phyloP scores from a whole-genome alignment of 2,797 vertebrate genomes.

The Eidolon dupreanum region DNA sequence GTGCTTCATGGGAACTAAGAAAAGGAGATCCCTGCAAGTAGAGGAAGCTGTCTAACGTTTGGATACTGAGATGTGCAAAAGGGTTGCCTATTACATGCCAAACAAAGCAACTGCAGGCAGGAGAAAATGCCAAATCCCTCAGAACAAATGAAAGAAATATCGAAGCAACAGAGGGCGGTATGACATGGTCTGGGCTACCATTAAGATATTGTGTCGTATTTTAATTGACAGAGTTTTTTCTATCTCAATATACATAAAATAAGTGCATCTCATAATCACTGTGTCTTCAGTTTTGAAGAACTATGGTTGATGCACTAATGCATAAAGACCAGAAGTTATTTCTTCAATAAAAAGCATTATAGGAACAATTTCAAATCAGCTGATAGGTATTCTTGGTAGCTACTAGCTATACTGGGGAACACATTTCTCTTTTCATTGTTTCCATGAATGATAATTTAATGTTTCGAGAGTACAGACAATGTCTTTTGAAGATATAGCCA shows the following conservation, averaged over 20 bases:
- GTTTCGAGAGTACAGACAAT: not conserved
- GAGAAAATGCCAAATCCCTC: not conserved
- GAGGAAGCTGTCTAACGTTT: not conserved
- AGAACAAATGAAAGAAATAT: not conserved
- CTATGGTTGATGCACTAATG: not conserved
- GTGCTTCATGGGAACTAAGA: not conserved
- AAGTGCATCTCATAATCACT: not conserved
- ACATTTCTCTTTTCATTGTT: slow-evolving; percentile 1
- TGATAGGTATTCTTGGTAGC: not conserved
- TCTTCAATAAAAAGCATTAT: slow-evolving; percentile 27
- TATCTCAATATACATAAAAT: slow-evolving; percentile 12
- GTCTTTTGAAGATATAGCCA: not conserved
- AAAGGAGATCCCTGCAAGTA: not conserved
- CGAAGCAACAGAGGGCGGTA: not conserved
- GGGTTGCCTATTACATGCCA: not conserved
- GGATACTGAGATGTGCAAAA: not conserved
- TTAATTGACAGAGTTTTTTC: not conserved
- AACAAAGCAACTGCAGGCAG: not conserved
- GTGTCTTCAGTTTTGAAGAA: not conserved
- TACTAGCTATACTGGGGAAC: not conserved
- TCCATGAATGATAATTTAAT: not conserved
- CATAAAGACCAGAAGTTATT: slow-evolving; percentile 3
- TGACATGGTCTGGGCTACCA: not conserved
- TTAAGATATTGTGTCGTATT: not conserved
- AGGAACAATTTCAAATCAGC: not conserved